A percentile compares a stretch with the other conserved stretches of the same genome.
Conservation (phyloP, 1,140 invertebrate genomes). For the Linepithema humile region DNA sequence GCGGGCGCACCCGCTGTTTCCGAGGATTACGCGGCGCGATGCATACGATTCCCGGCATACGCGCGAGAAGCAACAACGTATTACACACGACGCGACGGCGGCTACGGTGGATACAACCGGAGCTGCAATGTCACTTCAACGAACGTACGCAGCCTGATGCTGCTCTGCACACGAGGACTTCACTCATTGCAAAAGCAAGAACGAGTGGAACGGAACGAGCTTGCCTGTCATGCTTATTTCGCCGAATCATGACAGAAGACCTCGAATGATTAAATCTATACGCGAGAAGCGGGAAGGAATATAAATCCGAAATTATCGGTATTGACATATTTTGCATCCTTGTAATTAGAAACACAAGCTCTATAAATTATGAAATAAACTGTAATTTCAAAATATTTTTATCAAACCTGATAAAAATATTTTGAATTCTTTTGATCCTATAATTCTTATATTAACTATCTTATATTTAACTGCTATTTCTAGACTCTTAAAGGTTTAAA, state of each 20-base stretch:
- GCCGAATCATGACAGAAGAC: slow-evolving; percentile 1
- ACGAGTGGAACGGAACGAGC: slow-evolving; percentile 30
- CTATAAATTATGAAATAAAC: background rate
- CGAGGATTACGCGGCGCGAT: slow-evolving; percentile 39
- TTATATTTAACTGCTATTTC: too few relatives aligned
- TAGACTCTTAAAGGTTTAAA: too few relatives aligned
- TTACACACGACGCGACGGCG: slow-evolving; percentile 31
- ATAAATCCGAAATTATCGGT: background rate
- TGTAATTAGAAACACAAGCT: background rate
- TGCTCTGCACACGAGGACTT: background rate
- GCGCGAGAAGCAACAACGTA: slow-evolving; percentile 40
- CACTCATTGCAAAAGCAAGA: slow-evolving; percentile 22
- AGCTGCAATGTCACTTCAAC: slow-evolving; percentile 41
- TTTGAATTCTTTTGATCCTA: too few relatives aligned
- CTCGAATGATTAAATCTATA: slow-evolving; percentile 48
- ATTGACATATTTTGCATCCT: background rate
- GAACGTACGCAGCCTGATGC: slow-evolving; percentile 30
- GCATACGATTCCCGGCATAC: slow-evolving; percentile 51
- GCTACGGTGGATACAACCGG: background rate
- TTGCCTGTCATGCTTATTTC: slow-evolving; percentile 44
- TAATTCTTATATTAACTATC: too few relatives aligned
- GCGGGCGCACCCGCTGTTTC: slow-evolving; percentile 49
- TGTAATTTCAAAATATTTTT: background rate
- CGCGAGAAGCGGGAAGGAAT: background rate
- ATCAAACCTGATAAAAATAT: too few relatives aligned